Evolutionary conservation across 2,797 vertebrate species (phyloP), one percentile per base, ranked within the genome.

Genomic region (Muscicapa comitata): DNA sequence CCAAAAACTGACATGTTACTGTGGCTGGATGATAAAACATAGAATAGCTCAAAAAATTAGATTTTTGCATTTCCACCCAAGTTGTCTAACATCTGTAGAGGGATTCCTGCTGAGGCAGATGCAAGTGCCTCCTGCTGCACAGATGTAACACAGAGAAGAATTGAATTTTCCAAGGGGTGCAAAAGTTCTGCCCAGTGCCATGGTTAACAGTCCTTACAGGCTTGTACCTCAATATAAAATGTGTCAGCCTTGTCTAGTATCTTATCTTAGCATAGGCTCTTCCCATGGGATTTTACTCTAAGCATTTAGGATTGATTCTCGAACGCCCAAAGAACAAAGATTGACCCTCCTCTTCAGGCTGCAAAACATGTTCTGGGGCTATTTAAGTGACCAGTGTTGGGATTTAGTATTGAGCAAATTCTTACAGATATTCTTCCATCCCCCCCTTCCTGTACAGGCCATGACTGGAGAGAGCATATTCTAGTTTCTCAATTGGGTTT

Each of bases 371-470:
- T 24, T n/a, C 26, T 47, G 11, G 17, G 11, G 13, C 8, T 89
- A 11, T 65, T 72, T 42, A 61, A 82, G 58, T 47, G 26, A 17
- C 6, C 5, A 57, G 23, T 9, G 8, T 6, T 72, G n/a, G 16
- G 19, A 24, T n/a, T 72, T 66, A 53, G 23, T 6, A 66, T 7
- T 40, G 31, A 21, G 48, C 20, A 76, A 57, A 37, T 79, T 87
- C 21, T 58, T 37, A 63, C 1, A 6, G 38, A 26, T 57, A 58
- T 55, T 66, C 37, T 59, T 17, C 21, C 29, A 23, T 31, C 59
- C 7, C 7, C 31, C 9, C 3, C 8, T 70, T 51, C 5, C 26
- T 43, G 9, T 24, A 21, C 0, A 68, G 23, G 11, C 2, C 5
- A 29, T 9, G 40, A 37, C 35, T 81, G 29, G 17, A 71, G 33